Conservation (phyloP, 1,140 invertebrate species). For the honey bee (Apis mellifera) region Amel_HAv3.1 CM009936.2:15720001-15720500, state of each 20-base stretch:
- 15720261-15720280: conserved; percentile 53
- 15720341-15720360: not conserved
- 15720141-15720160: conserved; percentile 44
- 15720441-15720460: no score
- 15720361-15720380: not conserved
- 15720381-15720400: not conserved
- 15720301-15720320: conserved; percentile 20
- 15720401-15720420: no score
- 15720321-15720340: not conserved
- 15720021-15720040: not conserved
- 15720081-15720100: not conserved
- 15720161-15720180: conserved; percentile 32
- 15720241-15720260: conserved; percentile 52
- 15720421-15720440: no score
- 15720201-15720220: conserved; percentile 33
- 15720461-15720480: no score
- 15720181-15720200: conserved; percentile 1
- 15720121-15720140: conserved; percentile 4
- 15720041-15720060: not conserved
- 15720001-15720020: not conserved
- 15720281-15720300: conserved; percentile 37
- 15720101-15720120: conserved; percentile 9
- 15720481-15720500: no score
- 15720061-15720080: not conserved
- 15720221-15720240: conserved; percentile 36